Base-by-base conservation (phyloP, 2,888 invertebrate genomes). In the Mythimna albipuncta region DNA sequence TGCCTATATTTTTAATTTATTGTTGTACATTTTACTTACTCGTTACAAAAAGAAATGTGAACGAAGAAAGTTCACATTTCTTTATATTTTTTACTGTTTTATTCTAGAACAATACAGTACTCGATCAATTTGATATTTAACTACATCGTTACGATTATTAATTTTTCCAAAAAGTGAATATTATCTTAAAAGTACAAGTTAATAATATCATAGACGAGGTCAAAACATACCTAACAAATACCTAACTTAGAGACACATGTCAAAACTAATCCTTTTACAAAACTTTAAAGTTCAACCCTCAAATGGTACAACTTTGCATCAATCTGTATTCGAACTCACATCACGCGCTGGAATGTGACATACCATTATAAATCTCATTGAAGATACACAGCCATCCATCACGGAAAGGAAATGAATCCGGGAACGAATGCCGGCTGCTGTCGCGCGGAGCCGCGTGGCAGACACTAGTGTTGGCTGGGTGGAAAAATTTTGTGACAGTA, bases 361-460 rank as follows among this genome's bases (percentile, higher is more conserved):
- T 84, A 84, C 93, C 91, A 96, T 95, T 96, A 96, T 94, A 95
- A 96, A 96, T 95, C 94, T 94, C 93, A 94, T 95, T 95, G 95
- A 90, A 95, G 95, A 95, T 93, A 94, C 91, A 91, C 72, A 87
- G 91, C 90, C 95, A 96, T 96, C 96, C 94, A 96, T 96, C 96
- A 96, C 91, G 70, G 85, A 88, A 88, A 94, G 96, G 96, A 96
- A 96, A 96, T 96, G 95, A 95, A 95, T 93, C 92, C 92, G 89
- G 84, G 82, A 83, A 77, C 82, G 86, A 79, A 80, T 72, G 78
- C 72, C 73, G 76, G 69, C 52, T 59, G 9, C 75, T 77, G 83
- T 69, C 75, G 77, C 66, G 70, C 35, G 62, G 47, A 32, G 76
- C 59, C 64, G 50, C 65, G 70, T 32, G 57, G 13, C 57, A 79